These are phyloP conservation scores for Phasia obesa DNA, from an alignment of 2,888 invertebrate species.

Conservation along the genomic window DNA sequence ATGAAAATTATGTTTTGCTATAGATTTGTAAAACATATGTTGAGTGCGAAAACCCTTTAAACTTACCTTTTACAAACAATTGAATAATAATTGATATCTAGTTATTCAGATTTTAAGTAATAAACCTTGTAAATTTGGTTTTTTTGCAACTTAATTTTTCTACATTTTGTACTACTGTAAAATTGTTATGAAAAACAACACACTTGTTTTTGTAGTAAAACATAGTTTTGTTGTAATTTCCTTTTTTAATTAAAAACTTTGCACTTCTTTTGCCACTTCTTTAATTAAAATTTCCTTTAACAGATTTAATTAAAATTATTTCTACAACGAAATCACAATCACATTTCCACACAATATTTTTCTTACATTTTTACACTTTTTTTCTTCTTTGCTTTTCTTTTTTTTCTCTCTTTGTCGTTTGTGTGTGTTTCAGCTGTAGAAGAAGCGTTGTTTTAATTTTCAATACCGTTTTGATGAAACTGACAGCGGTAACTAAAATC, in stretches of 20 bases:
- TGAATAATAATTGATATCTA: not conserved
- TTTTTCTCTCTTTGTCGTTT: constrained; percentile 24
- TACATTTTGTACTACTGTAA: not conserved
- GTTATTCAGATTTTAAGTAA: constrained; percentile 9
- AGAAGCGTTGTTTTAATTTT: constrained; percentile 50
- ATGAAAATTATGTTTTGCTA: too few species aligned
- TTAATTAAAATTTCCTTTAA: constrained; percentile 52
- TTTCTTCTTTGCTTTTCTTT: too few species aligned
- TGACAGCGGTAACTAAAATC: constrained; percentile 68
- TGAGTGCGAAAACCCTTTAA: not conserved
- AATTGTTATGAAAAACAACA: constrained; percentile 8
- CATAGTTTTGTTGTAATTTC: constrained; percentile 32
- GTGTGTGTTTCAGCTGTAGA: constrained; percentile 1
- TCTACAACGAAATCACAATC: constrained; percentile 30
- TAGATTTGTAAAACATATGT: not conserved
- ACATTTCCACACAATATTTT: constrained; percentile 37
- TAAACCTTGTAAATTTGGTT: constrained; percentile 11
- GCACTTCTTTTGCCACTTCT: constrained; percentile 39
- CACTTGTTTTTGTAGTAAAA: constrained; percentile 23
- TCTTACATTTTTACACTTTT: constrained; percentile 3
- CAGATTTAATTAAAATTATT: constrained; percentile 50
- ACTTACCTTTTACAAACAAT: constrained; percentile 28
- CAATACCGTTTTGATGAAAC: constrained; percentile 67
- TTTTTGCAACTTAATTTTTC: constrained; percentile 2
- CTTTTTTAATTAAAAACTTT: constrained; percentile 15